phyloP scores from a whole-genome alignment of 2,113 vertebrate genomes.

The Gasterosteus nipponicus region DNA sequence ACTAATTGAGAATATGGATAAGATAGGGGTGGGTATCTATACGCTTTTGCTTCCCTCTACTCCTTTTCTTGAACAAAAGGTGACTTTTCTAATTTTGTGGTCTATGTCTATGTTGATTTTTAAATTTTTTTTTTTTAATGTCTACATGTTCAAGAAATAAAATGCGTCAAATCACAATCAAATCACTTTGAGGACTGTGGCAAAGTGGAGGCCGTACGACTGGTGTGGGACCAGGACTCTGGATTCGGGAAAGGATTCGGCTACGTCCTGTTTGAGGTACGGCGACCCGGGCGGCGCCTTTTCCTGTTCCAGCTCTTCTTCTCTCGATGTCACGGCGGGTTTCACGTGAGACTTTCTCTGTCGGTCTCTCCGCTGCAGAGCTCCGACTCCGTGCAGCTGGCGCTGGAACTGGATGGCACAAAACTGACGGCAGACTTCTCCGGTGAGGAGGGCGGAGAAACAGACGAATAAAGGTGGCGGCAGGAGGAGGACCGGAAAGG shows the following conservation, averaged over 20 bases:
- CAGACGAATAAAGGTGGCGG: slow-evolving; percentile 19
- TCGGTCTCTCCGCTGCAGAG: slow-evolving; percentile 73
- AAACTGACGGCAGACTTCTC: slow-evolving; percentile 85
- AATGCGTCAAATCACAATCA: too few species aligned
- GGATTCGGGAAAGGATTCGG: slow-evolving; percentile 95
- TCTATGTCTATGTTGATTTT: too few species aligned
- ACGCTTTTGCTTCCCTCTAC: too few species aligned
- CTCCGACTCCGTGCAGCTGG: slow-evolving; percentile 89
- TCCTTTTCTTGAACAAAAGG: too few species aligned
- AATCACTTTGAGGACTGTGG: slow-evolving; percentile 91
- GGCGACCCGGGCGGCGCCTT: not conserved
- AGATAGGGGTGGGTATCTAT: too few species aligned
- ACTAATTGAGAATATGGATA: too few species aligned
- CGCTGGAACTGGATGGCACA: slow-evolving; percentile 88
- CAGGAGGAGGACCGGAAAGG: not conserved
- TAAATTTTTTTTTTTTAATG: too few species aligned
- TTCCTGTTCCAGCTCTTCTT: not conserved
- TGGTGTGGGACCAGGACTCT: slow-evolving; percentile 87
- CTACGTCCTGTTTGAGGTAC: slow-evolving; percentile 92
- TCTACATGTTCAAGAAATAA: too few species aligned
- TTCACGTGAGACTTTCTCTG: not conserved
- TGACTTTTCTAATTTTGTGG: too few species aligned
- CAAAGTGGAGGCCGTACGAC: slow-evolving; percentile 81
- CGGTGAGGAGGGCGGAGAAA: slow-evolving; percentile 86
- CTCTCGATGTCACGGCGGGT: not conserved